phyloP scores from a whole-genome alignment of 2,113 vertebrate genomes.

The Bufo bufo region DNA sequence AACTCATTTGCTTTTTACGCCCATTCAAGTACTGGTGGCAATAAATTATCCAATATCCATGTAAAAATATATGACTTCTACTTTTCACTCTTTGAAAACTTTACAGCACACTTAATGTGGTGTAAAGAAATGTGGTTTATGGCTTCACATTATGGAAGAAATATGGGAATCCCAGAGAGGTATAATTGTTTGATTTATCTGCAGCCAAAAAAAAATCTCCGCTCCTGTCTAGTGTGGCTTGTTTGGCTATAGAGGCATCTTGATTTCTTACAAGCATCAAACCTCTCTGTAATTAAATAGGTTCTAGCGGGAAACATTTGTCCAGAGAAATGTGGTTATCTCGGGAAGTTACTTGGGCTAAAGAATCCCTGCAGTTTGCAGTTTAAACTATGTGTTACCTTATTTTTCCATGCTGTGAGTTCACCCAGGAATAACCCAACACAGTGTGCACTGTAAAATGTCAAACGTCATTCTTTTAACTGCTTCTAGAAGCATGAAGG shows the following conservation, averaged over 20 bases:
- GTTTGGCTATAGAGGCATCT: conserved; percentile 19
- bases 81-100: conserved; percentile 17
- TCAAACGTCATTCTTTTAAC: conserved; percentile 56
- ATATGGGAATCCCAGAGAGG: conserved; percentile 24
- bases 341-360: conserved; percentile 46
- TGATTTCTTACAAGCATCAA: conserved; percentile 20
- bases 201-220: conserved; percentile 5
- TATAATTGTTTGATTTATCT: conserved; percentile 18
- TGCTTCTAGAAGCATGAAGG: conserved; percentile 44
- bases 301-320: conserved; percentile 44
- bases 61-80: conserved; percentile 8
- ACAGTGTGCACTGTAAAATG: conserved; percentile 52
- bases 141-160: background rate
- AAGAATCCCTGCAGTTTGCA: conserved; percentile 53
- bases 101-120: background rate
- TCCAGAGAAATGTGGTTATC: conserved; percentile 56
- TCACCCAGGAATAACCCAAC: conserved; percentile 55
- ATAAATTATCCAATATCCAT: background rate
- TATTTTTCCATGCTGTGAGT: conserved; percentile 58
- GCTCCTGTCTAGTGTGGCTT: conserved; percentile 21
- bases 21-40: background rate
- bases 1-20: background rate
- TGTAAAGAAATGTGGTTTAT: conserved; percentile 29
- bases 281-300: conserved; percentile 50
- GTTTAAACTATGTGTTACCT: conserved; percentile 55